These are phyloP conservation scores for Reticulitermes speratus DNA, from an alignment of 1,140 invertebrate genomes.

Conservation along the genomic window DNA sequence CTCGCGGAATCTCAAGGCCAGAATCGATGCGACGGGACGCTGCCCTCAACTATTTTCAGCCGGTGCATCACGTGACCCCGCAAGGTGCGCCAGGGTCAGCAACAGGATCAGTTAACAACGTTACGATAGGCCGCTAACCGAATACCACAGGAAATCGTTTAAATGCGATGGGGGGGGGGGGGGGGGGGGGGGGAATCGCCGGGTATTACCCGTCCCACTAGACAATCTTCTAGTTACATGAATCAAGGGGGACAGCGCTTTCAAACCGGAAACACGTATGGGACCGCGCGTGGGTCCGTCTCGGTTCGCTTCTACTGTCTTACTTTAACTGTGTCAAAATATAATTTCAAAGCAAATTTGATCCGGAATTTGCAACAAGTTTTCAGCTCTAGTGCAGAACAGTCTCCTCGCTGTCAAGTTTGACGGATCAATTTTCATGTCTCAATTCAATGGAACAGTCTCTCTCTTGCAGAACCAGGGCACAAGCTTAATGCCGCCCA, in stretches of 20 bases:
- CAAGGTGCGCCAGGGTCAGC: neutral
- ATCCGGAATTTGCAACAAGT: too few relatives aligned
- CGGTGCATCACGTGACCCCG: slow-evolving; percentile 23
- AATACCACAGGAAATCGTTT: neutral
- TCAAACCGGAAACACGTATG: neutral
- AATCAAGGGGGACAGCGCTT: neutral
- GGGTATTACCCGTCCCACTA: too few relatives aligned
- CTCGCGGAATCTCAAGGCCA: slow-evolving; percentile 26
- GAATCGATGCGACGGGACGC: slow-evolving; percentile 29
- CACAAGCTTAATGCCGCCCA: too few relatives aligned
- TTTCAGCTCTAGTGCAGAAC: too few relatives aligned
- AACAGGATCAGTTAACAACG: neutral
- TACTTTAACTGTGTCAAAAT: too few relatives aligned
- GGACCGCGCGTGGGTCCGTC: too few relatives aligned
- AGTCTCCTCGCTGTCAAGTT: too few relatives aligned
- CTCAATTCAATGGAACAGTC: too few relatives aligned
- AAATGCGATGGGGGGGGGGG: neutral
- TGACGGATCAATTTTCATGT: too few relatives aligned
- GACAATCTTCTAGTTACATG: too few relatives aligned
- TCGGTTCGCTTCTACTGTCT: neutral
- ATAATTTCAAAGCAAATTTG: too few relatives aligned
- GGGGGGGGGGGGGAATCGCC: neutral
- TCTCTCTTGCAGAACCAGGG: too few relatives aligned
- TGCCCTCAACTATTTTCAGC: slow-evolving; percentile 38
- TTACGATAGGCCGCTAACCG: neutral